A percentile compares a stretch with the other conserved stretches of the same genome.
Conservation (phyloP, 2,888 invertebrate genomes). For the Stramonita haemastoma region DNA sequence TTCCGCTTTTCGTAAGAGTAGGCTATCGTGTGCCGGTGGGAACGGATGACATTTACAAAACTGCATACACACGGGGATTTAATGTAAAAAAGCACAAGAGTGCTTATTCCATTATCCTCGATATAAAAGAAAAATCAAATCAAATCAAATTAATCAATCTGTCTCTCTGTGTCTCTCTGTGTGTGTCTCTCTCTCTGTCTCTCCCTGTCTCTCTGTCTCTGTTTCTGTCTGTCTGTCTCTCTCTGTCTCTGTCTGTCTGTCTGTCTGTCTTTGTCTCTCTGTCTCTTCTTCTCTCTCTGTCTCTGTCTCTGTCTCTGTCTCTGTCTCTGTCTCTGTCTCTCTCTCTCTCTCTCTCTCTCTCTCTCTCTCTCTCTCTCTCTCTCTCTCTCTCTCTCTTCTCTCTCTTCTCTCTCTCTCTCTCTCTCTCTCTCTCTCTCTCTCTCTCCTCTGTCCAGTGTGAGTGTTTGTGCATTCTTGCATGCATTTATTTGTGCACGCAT, state of each 20-base stretch:
- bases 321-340: constrained; percentile 35
- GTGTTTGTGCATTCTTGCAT: too few species aligned
- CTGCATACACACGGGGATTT: too few species aligned
- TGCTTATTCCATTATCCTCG: too few species aligned
- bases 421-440: background rate
- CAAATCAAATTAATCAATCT: too few species aligned
- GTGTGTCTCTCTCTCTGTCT: background rate
- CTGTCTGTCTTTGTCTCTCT: background rate
- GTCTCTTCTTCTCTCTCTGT: background rate
- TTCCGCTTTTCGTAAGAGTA: too few species aligned
- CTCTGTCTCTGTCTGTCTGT: background rate
- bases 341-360: constrained; percentile 34
- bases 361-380: constrained; percentile 31
- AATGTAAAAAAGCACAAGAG: too few species aligned
- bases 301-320: constrained; percentile 9
- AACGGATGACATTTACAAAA: too few species aligned
- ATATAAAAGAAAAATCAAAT: too few species aligned
- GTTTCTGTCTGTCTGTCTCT: background rate
- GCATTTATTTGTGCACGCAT: background rate
- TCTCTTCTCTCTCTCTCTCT: background rate
- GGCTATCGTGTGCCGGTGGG: too few species aligned
- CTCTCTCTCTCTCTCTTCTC: background rate
- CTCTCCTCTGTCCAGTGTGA: too few species aligned
- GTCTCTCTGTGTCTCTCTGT: background rate
- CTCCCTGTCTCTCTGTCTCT: background rate